A percentile compares a stretch with the other conserved stretches of the same genome.
Conservation (phyloP, 2,888 invertebrate genomes). For the Diogma glabrata region DNA sequence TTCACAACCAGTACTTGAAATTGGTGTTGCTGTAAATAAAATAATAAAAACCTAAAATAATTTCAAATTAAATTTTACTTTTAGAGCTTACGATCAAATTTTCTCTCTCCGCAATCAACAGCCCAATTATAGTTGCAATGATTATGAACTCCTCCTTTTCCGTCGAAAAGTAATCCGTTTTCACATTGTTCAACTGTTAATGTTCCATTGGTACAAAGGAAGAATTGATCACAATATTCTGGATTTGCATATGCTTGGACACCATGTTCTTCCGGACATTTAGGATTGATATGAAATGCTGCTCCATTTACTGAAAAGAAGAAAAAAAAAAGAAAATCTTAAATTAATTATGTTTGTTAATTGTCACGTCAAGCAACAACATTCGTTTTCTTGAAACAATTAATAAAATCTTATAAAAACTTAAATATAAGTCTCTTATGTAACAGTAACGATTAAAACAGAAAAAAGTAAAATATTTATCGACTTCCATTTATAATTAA, state of each 20-base stretch:
- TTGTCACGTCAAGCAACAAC: too few species aligned
- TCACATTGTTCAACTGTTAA: slow-evolving; percentile 82
- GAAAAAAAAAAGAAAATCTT: background rate
- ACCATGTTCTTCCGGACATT: slow-evolving; percentile 72
- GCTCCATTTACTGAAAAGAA: slow-evolving; percentile 43
- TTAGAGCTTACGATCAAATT: slow-evolving; percentile 58
- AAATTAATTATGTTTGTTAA: too few species aligned
- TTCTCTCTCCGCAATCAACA: slow-evolving; percentile 70
- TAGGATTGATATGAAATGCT: slow-evolving; percentile 51
- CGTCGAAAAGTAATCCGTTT: slow-evolving; percentile 83
- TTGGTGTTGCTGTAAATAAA: slow-evolving; percentile 54
- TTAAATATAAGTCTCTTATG: too few species aligned
- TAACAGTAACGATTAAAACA: too few species aligned
- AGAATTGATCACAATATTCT: slow-evolving; percentile 78
- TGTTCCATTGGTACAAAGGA: slow-evolving; percentile 83
- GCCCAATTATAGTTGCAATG: slow-evolving; percentile 95
- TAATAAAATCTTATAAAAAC: too few species aligned
- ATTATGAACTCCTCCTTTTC: slow-evolving; percentile 78
- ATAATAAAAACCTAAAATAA: slow-evolving; percentile 1
- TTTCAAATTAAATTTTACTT: background rate
- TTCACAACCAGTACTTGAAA: slow-evolving; percentile 73
- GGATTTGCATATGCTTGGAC: slow-evolving; percentile 76
- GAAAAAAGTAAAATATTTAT: too few species aligned
- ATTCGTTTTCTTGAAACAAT: too few species aligned
- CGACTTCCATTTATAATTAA: too few species aligned